Percentiles rank a stretch among this genome's conserved stretches.
These are phyloP conservation scores for Drosophila siamana DNA, from an alignment of 2,888 invertebrate species.

Conservation along the genomic window DNA sequence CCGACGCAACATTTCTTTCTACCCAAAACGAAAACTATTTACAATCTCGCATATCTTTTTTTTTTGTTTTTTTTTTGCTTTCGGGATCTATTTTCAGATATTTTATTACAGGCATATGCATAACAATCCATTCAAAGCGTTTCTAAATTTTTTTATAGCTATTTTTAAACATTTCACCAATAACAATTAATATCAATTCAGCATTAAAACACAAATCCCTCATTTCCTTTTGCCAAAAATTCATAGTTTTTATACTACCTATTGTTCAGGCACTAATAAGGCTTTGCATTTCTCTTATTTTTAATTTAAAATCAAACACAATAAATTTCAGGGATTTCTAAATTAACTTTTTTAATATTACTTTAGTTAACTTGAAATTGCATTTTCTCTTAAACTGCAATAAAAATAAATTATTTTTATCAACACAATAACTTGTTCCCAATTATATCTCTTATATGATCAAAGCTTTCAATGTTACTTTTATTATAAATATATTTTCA, in stretches of 20 bases:
- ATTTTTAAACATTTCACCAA: constrained; percentile 5
- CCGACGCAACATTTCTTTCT: constrained; percentile 43
- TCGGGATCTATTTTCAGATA: constrained; percentile 53
- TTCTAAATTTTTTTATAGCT: not conserved
- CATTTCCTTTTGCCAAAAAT: not conserved
- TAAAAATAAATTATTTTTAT: too few relatives aligned
- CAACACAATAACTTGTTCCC: too few relatives aligned
- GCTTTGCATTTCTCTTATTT: not conserved
- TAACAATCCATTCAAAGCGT: constrained; percentile 38
- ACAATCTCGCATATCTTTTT: constrained; percentile 32
- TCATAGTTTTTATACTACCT: not conserved
- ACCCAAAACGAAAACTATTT: constrained; percentile 44
- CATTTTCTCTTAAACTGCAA: too few relatives aligned
- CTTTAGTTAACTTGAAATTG: too few relatives aligned
- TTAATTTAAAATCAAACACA: not conserved
- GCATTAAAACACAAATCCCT: not conserved
- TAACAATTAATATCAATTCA: constrained; percentile 5
- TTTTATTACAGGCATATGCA: constrained; percentile 53
- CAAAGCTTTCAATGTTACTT: too few relatives aligned
- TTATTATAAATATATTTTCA: too few relatives aligned
- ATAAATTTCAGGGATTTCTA: too few relatives aligned
- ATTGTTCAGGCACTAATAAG: not conserved
- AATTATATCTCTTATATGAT: too few relatives aligned
- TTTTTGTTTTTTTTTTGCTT: constrained; percentile 18
- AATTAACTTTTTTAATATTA: too few relatives aligned